phyloP scores from a whole-genome alignment of 2,888 invertebrate genomes.

The Chrysopilus asiliformis region DNA sequence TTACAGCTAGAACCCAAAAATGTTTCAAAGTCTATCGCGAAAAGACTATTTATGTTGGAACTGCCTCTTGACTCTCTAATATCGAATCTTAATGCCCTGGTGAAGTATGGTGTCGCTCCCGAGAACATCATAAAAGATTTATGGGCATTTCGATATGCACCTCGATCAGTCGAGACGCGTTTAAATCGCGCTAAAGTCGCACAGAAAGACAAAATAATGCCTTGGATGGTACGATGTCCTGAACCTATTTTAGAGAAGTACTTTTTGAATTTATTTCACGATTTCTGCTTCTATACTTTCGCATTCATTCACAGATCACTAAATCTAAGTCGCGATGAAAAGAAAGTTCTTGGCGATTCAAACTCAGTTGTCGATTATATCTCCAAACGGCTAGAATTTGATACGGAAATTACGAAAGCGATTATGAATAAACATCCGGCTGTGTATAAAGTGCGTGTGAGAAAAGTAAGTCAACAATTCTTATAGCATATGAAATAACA shows the following conservation, averaged over 20 bases:
- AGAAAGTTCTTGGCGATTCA: slow-evolving; percentile 39
- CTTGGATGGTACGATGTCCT: slow-evolving; percentile 54
- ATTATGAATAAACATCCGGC: slow-evolving; percentile 42
- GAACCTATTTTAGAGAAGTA: slow-evolving; percentile 44
- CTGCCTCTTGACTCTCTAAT: slow-evolving; percentile 43
- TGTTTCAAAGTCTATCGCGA: slow-evolving; percentile 38
- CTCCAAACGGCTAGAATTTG: slow-evolving; percentile 40
- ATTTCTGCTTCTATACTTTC: no score
- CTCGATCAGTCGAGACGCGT: slow-evolving; percentile 40
- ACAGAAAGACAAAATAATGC: slow-evolving; percentile 42
- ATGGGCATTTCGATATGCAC: slow-evolving; percentile 49
- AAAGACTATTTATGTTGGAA: slow-evolving; percentile 42
- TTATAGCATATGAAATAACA: no score
- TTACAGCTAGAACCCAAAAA: slow-evolving; percentile 37
- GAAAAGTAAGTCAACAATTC: no score
- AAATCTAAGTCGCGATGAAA: slow-evolving; percentile 27
- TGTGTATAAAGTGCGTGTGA: slow-evolving; percentile 40
- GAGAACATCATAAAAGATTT: slow-evolving; percentile 45
- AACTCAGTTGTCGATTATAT: slow-evolving; percentile 41
- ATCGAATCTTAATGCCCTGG: slow-evolving; percentile 39
- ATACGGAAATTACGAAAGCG: slow-evolving; percentile 35
- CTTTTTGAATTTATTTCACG: no score
- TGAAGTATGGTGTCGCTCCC: slow-evolving; percentile 41
- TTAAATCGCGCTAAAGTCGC: slow-evolving; percentile 38
- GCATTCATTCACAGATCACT: slow-evolving; percentile 32